Percentiles rank a stretch among this genome's conserved stretches.
Conservation (phyloP, 2,888 invertebrate species). For the Portevinia maculata region DNA sequence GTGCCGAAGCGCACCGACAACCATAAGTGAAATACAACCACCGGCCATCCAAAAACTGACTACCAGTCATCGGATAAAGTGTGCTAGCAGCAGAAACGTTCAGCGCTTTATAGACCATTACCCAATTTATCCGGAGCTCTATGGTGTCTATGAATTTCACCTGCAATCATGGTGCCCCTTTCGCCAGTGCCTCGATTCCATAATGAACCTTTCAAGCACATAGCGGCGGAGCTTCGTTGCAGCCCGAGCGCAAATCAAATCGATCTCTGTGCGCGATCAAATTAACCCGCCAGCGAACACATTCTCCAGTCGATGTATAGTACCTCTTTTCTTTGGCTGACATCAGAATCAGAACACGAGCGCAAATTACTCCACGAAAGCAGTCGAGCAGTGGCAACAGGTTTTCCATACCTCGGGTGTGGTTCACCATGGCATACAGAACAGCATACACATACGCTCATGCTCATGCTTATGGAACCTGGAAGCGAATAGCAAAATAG, state of each 20-base stretch:
- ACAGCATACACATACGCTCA: constrained; percentile 28
- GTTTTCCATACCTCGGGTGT: constrained; percentile 67
- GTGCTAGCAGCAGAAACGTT: constrained; percentile 33
- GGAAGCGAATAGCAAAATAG: constrained; percentile 67
- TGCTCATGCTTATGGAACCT: constrained; percentile 27
- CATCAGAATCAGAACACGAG: constrained; percentile 72
- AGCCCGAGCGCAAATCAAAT: constrained; percentile 55
- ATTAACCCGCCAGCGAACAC: constrained; percentile 73
- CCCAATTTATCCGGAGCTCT: constrained; percentile 59
- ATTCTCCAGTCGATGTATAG: constrained; percentile 43
- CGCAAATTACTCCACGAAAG: constrained; percentile 64
- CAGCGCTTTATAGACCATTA: constrained; percentile 39
- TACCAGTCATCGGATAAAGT: constrained; percentile 63
- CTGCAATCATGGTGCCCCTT: constrained; percentile 49
- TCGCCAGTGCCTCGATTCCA: constrained; percentile 25
- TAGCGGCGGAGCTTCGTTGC: constrained; percentile 7
- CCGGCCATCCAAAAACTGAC: constrained; percentile 49
- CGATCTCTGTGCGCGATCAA: constrained; percentile 73
- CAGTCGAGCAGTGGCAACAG: constrained; percentile 46
- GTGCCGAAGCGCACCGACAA: constrained; percentile 14
- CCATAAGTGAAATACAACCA: constrained; percentile 38
- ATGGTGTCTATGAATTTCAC: constrained; percentile 62
- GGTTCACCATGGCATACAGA: constrained; percentile 50
- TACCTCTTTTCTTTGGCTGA: constrained; percentile 36
- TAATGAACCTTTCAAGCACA: constrained; percentile 49